A percentile compares a stretch with the other conserved stretches of the same genome.
phyloP scores from a whole-genome alignment of 2,113 vertebrate species.

The Athene cunicularia region DNA sequence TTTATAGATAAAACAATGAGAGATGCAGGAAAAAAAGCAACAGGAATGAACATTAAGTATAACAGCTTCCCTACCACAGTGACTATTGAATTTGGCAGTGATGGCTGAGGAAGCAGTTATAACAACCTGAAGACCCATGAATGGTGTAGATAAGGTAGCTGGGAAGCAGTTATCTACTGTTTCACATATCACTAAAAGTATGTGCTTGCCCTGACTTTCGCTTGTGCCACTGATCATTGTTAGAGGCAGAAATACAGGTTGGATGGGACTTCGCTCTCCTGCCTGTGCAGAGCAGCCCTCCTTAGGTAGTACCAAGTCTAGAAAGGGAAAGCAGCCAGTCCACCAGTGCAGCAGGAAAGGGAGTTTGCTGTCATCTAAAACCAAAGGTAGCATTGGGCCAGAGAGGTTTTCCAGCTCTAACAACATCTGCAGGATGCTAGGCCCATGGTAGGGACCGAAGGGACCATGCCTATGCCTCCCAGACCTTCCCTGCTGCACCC shows the following conservation, averaged over 20 bases:
- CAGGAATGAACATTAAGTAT: background rate
- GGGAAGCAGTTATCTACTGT: background rate
- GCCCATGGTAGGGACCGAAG: background rate
- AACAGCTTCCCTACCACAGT: background rate
- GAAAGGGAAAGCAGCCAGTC: background rate
- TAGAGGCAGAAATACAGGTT: background rate
- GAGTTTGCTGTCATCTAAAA: background rate
- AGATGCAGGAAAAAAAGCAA: background rate
- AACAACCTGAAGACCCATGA: background rate
- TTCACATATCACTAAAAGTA: background rate
- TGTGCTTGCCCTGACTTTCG: background rate
- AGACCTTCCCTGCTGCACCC: background rate
- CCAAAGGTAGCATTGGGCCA: background rate
- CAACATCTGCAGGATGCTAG: background rate
- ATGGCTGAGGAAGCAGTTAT: background rate
- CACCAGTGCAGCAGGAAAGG: rapidly evolving
- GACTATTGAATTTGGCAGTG: background rate
- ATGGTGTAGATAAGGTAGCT: background rate
- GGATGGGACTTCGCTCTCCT: background rate
- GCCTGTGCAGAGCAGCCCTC: background rate
- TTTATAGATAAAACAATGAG: background rate
- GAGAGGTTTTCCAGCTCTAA: background rate
- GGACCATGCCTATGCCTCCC: rapidly evolving
- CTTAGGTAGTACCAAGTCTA: background rate
- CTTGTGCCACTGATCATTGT: background rate